Percentiles rank a stretch among this genome's conserved stretches.
Evolutionary conservation across 2,888 invertebrate genomes (phyloP).

Genomic region (Ochropleura leucogaster): DNA sequence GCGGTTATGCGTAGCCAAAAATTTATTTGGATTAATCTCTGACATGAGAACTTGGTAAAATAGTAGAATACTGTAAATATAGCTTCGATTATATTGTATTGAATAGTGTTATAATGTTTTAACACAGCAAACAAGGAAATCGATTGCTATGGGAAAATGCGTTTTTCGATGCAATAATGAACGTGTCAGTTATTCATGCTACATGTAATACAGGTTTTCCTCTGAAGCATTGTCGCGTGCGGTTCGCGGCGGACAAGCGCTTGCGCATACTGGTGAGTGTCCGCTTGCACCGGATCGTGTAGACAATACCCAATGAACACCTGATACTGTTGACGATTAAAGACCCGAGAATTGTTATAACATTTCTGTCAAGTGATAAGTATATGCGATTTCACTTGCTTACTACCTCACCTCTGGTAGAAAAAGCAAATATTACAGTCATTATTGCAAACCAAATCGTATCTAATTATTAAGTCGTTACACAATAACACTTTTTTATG

Average conservation of each 20-base stretch:
- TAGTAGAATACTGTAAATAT: neutral
- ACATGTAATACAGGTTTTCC: slow-evolving; percentile 48
- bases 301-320: slow-evolving; percentile 66
- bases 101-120: neutral
- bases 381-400: slow-evolving; percentile 27
- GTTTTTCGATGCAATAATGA: slow-evolving; percentile 22
- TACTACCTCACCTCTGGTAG: slow-evolving; percentile 10
- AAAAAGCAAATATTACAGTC: slow-evolving; percentile 7
- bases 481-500: slow-evolving; percentile 5
- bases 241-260: slow-evolving; percentile 26
- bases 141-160: slow-evolving; percentile 28
- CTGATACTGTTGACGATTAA: slow-evolving; percentile 65
- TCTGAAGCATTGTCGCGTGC: slow-evolving; percentile 29
- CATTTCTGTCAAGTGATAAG: slow-evolving; percentile 39
- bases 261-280: slow-evolving; percentile 48
- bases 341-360: slow-evolving; percentile 60
- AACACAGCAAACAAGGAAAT: slow-evolving; percentile 42
- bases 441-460: slow-evolving; percentile 6
- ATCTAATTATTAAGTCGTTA: slow-evolving; percentile 9
- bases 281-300: slow-evolving; percentile 57
- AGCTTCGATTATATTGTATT: neutral
- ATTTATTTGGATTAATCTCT: neutral
- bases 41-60: slow-evolving; percentile 3
- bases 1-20: neutral
- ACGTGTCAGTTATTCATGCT: slow-evolving; percentile 21